Evolutionary conservation across 2,888 invertebrate genomes (phyloP).

Genomic region (Hirudinaria manillensis): DNA sequence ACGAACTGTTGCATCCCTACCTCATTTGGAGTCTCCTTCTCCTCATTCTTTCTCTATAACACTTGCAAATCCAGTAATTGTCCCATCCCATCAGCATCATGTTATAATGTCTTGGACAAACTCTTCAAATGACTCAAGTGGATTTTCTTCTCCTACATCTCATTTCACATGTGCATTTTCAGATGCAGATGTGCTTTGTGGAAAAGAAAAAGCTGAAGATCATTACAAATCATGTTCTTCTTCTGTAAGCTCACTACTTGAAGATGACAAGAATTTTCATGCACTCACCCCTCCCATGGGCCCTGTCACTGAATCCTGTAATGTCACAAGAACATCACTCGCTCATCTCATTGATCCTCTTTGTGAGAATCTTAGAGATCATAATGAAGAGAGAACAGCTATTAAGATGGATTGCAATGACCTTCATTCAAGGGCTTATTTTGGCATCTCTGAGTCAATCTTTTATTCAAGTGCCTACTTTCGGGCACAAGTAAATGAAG

Average conservation of each 20-base stretch:
- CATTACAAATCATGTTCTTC: constrained; percentile 1
- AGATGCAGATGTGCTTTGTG: background rate
- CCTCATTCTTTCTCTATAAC: background rate
- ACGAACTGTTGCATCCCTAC: background rate
- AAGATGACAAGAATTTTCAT: background rate
- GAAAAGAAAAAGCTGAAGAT: constrained; percentile 1
- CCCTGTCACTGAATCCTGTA: background rate
- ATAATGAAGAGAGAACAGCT: background rate
- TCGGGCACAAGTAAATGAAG: constrained; percentile 27
- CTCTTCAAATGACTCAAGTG: background rate
- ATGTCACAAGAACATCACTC: background rate
- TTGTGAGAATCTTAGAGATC: background rate
- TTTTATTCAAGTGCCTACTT: constrained; percentile 27
- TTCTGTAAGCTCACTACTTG: background rate
- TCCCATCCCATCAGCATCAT: background rate
- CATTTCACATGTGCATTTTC: background rate
- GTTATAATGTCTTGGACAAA: background rate
- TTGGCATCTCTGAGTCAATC: background rate
- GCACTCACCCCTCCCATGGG: background rate
- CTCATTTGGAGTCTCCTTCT: background rate
- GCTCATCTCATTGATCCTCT: background rate
- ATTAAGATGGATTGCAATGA: background rate
- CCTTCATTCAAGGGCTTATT: background rate
- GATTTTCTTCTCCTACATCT: background rate
- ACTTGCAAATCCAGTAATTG: background rate